Percentiles rank a stretch among this genome's conserved stretches.
Conservation (phyloP, 2,797 vertebrate species). For the Prionace glauca region DNA sequence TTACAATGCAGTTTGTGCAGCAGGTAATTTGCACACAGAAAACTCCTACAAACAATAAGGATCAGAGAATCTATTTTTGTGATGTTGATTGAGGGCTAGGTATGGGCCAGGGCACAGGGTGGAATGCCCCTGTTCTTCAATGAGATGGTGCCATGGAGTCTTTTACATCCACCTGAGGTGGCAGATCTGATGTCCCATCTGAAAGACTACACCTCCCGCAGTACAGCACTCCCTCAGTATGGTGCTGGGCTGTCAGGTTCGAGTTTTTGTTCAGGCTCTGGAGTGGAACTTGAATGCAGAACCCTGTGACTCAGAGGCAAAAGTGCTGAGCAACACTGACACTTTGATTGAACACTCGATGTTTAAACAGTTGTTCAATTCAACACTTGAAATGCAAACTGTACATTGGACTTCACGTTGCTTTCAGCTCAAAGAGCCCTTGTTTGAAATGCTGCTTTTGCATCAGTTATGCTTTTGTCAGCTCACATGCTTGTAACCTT, state of each 20-base stretch:
- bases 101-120: too few relatives aligned
- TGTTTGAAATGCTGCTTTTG: neutral
- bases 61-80: neutral
- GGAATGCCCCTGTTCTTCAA: too few relatives aligned
- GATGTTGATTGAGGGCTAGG: too few relatives aligned
- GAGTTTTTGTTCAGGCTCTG: neutral
- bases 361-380: slow-evolving; percentile 33
- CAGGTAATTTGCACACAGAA: too few relatives aligned
- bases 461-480: neutral
- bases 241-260: neutral
- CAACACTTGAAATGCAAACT: neutral
- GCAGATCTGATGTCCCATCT: too few relatives aligned
- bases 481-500: neutral
- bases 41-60: too few relatives aligned
- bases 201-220: neutral
- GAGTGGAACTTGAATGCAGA: neutral
- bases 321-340: neutral
- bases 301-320: neutral
- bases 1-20: too few relatives aligned
- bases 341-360: neutral
- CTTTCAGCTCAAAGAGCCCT: neutral
- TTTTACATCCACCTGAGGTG: too few relatives aligned
- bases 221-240: neutral
- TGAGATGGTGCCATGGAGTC: neutral
- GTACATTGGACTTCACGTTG: neutral